A percentile compares a stretch with the other conserved stretches of the same genome.
phyloP scores from a whole-genome alignment of 2,888 invertebrate genomes.

The Uropetala carovei region DNA sequence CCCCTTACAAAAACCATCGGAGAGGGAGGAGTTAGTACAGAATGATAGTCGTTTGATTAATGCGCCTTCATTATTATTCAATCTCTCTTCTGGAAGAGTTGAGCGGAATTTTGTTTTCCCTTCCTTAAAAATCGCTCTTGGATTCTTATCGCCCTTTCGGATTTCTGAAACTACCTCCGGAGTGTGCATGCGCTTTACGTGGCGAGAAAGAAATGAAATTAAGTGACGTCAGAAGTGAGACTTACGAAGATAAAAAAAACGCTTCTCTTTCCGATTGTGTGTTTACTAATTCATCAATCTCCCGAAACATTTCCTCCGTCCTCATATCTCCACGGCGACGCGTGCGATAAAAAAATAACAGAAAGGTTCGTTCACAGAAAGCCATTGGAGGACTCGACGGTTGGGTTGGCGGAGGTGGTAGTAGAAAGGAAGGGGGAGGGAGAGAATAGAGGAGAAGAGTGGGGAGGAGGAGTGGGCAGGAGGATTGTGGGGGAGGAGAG shows the following conservation, averaged over 20 bases:
- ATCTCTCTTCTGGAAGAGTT: neutral
- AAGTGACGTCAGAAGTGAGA: no score
- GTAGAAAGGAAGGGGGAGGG: neutral
- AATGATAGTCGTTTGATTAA: conserved; percentile 28
- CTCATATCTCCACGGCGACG: neutral
- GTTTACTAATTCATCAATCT: neutral
- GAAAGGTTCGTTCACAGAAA: neutral
- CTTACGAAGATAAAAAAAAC: no score
- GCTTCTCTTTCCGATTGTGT: neutral
- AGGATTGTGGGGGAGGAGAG: no score
- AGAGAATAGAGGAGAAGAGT: no score
- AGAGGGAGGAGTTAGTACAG: neutral
- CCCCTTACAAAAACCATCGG: neutral
- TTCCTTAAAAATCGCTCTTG: neutral
- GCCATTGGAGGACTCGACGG: neutral
- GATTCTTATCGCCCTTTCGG: neutral
- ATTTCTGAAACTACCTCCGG: no score
- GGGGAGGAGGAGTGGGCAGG: no score
- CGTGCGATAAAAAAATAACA: neutral
- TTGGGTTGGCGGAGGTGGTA: neutral
- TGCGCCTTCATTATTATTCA: conserved; percentile 46
- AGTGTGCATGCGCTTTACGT: no score
- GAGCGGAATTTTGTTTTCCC: neutral
- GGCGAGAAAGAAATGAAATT: no score
- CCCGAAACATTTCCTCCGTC: neutral